Percentiles rank a stretch among this genome's conserved stretches.
These are phyloP conservation scores for Leuctra nigra DNA, from an alignment of 2,888 invertebrate genomes.

Conservation along the genomic window DNA sequence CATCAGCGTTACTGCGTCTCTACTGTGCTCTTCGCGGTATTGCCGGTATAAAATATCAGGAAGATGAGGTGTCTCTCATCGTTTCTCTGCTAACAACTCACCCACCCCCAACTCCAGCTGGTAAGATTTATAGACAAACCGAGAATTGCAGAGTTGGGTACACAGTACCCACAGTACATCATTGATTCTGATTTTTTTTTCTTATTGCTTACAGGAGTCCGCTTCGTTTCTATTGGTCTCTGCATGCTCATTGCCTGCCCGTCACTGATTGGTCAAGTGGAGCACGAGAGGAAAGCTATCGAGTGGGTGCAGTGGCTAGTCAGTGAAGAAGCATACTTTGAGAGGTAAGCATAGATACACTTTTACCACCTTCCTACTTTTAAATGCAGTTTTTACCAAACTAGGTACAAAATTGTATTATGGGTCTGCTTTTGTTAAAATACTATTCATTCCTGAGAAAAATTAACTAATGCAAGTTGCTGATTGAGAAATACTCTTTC, in stretches of 20 bases:
- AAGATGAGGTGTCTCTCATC: conserved; percentile 81
- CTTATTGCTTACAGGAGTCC: conserved; percentile 45
- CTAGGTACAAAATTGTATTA: too few relatives aligned
- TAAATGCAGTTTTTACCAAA: too few relatives aligned
- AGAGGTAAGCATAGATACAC: conserved; percentile 51
- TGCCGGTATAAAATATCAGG: conserved; percentile 53
- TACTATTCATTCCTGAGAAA: too few relatives aligned
- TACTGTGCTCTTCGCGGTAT: conserved; percentile 70
- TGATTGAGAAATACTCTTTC: too few relatives aligned
- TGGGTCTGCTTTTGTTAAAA: too few relatives aligned
- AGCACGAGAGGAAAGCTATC: conserved; percentile 78
- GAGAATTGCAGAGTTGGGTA: too few relatives aligned
- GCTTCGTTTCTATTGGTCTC: conserved; percentile 87
- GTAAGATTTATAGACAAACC: too few relatives aligned
- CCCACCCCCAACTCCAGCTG: conserved; percentile 84
- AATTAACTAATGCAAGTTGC: too few relatives aligned
- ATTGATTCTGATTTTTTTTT: too few relatives aligned
- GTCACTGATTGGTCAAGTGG: conserved; percentile 65
- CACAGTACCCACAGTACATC: too few relatives aligned
- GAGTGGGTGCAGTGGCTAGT: conserved; percentile 95
- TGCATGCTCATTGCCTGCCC: conserved; percentile 95
- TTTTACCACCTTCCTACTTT: too few relatives aligned
- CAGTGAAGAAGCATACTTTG: conserved; percentile 82
- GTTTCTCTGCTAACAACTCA: conserved; percentile 81
- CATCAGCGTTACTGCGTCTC: conserved; percentile 80